phyloP scores from a whole-genome alignment of 2,888 invertebrate species.

The Fissipunctia ypsillon region DNA sequence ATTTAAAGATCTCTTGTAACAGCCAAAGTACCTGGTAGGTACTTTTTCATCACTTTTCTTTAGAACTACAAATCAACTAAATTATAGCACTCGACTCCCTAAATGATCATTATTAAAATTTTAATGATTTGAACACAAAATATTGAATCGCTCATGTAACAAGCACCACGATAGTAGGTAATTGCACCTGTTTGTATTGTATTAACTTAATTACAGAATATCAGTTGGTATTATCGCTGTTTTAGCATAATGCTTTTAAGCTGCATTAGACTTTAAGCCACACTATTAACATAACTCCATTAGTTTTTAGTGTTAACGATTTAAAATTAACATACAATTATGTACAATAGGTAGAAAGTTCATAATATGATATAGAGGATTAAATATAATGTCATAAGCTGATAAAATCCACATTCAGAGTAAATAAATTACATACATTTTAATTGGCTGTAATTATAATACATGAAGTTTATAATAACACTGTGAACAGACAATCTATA shows the following conservation, averaged over 20 bases:
- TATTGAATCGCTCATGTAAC: neutral
- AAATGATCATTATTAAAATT: neutral
- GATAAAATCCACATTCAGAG: neutral
- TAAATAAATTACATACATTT: neutral
- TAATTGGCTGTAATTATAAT: no score
- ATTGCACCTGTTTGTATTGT: conserved; percentile 30
- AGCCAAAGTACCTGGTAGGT: neutral
- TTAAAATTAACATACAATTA: conserved; percentile 46
- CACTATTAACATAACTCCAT: conserved; percentile 35
- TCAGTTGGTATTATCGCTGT: conserved; percentile 1
- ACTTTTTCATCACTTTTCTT: neutral
- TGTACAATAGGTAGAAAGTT: neutral
- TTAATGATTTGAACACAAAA: neutral
- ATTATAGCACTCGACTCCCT: neutral
- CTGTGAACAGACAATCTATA: neutral
- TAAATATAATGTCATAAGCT: neutral
- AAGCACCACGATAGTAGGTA: neutral
- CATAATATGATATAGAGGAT: neutral
- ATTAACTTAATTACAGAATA: conserved; percentile 43
- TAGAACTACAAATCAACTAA: neutral
- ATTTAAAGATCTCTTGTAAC: neutral
- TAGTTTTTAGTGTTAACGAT: conserved; percentile 39
- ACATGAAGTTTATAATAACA: neutral
- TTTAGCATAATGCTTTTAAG: conserved; percentile 39
- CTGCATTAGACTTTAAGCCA: conserved; percentile 41